These are phyloP conservation scores for Piscicola geometra DNA, from an alignment of 2,888 invertebrate species.

Conservation along the genomic window DNA sequence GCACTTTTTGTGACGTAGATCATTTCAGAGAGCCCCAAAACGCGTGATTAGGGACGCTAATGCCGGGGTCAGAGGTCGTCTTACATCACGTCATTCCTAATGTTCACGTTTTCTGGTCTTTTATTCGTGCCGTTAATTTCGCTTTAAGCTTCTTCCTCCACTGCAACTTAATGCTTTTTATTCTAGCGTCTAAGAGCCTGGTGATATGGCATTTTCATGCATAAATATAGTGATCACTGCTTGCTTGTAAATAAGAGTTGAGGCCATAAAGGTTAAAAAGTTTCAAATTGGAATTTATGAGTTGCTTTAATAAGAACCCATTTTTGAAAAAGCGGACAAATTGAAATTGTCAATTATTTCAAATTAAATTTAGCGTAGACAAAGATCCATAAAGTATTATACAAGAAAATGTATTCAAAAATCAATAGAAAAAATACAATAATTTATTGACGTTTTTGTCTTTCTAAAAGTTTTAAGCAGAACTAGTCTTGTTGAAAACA, in stretches of 20 bases:
- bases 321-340: background rate
- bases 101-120: conserved; percentile 7
- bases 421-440: background rate
- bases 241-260: no score
- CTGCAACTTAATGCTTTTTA: background rate
- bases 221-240: no score
- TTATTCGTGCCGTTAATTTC: conserved; percentile 9
- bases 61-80: conserved; percentile 22
- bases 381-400: background rate
- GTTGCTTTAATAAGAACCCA: background rate
- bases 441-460: background rate
- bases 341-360: background rate
- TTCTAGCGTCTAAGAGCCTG: background rate
- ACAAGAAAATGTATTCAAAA: background rate
- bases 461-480: background rate
- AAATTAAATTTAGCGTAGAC: background rate
- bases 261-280: no score
- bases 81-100: conserved; percentile 11
- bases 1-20: no score
- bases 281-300: background rate
- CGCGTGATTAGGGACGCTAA: conserved; percentile 34
- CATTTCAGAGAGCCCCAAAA: background rate
- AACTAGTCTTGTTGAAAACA: no score
- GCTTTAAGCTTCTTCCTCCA: background rate
- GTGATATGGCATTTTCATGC: background rate